phyloP scores from a whole-genome alignment of 1,140 invertebrate species.

The Nomia melanderi region DNA sequence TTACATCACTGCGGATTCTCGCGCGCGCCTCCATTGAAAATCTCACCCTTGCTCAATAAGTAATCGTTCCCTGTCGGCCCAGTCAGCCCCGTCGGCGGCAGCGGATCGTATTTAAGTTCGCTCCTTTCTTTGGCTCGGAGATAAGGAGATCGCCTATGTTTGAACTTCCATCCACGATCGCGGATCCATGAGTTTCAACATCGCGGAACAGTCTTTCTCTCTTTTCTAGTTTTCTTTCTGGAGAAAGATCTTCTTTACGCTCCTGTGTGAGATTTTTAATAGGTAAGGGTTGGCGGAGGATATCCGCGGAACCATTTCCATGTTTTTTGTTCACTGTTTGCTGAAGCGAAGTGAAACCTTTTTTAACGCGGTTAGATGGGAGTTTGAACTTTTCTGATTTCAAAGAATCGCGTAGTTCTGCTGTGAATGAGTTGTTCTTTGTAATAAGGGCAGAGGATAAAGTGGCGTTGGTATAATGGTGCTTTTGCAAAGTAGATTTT shows the following conservation, averaged over 20 bases:
- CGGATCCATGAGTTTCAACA: neutral
- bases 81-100: neutral
- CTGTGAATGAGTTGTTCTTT: too few relatives aligned
- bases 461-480: too few relatives aligned
- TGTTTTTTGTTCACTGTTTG: too few relatives aligned
- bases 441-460: too few relatives aligned
- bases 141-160: slow-evolving; percentile 22
- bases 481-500: too few relatives aligned
- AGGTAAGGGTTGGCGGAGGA: neutral
- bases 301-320: too few relatives aligned
- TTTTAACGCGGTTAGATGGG: too few relatives aligned
- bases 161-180: neutral
- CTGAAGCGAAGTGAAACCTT: too few relatives aligned
- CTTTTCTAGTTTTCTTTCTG: neutral
- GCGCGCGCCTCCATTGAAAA: slow-evolving; percentile 44
- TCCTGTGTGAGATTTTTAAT: neutral
- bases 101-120: neutral
- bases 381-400: too few relatives aligned
- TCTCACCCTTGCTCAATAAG: slow-evolving; percentile 47
- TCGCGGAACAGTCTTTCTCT: neutral
- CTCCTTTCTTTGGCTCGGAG: neutral
- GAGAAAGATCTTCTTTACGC: too few relatives aligned
- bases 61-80: slow-evolving; percentile 32
- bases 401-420: too few relatives aligned
- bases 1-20: slow-evolving; percentile 53